phyloP scores from a whole-genome alignment of 2,113 vertebrate genomes.

The Platanista minor region DNA sequence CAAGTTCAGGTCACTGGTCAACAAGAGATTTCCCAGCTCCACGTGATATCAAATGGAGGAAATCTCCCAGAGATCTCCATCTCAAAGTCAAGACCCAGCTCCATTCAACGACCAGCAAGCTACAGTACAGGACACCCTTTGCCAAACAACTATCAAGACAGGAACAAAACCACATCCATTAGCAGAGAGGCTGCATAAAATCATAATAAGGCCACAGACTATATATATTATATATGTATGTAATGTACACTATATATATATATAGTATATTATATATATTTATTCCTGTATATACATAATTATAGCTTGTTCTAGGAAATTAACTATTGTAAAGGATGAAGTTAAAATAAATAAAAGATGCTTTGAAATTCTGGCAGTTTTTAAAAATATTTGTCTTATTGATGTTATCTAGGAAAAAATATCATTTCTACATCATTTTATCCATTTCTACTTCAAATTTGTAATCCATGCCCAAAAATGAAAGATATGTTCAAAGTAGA shows the following conservation, averaged over 20 bases:
- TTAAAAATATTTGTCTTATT: background rate
- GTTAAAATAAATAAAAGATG: background rate
- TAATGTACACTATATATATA: too few species aligned
- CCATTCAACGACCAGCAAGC: too few species aligned
- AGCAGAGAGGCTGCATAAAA: too few species aligned
- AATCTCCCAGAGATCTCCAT: too few species aligned
- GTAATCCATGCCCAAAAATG: background rate
- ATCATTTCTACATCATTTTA: background rate
- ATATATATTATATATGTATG: background rate
- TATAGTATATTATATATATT: background rate
- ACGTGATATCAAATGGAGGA: too few species aligned
- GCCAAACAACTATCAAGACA: too few species aligned
- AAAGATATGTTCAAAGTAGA: background rate
- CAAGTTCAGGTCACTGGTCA: too few species aligned
- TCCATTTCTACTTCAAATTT: background rate
- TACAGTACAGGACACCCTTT: too few species aligned
- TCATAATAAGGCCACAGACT: too few species aligned
- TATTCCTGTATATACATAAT: background rate
- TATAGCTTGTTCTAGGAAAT: background rate
- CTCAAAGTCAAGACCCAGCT: too few species aligned
- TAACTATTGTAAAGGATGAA: background rate
- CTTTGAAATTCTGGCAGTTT: background rate
- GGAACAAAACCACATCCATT: too few species aligned
- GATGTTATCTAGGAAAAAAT: background rate
- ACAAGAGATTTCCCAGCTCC: too few species aligned